Evolutionary conservation across 2,888 invertebrate genomes (phyloP), one percentile per base, ranked within the genome.

Genomic region (Philaethria dido): DNA sequence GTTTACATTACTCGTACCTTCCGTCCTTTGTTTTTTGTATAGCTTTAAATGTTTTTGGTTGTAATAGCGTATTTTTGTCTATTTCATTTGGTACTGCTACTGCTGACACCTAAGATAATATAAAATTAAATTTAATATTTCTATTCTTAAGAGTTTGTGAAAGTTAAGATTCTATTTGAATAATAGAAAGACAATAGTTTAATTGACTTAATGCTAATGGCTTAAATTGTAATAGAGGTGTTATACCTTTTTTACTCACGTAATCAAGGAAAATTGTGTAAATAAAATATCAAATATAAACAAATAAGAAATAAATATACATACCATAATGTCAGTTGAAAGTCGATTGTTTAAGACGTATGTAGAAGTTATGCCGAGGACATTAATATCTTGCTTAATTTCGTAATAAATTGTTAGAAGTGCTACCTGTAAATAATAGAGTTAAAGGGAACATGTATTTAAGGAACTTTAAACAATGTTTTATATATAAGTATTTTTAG

Each of bases 311-410:
- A 93, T 78, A 66, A 47, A 47, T 8, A 52, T 25, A 74, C 80
- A 87, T 61, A 95, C 94, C 81, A 93, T 79, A 57, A 96, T 69
- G 66, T 93, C 89, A 18, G 85, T 85, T 4, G 87, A 73, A 44
- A 95, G 93, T 63, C 94, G 87, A 80, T 96, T 96, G 42, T 94
- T 89, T 18, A 96, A 85, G 13, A 94, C 87, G 77, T 94, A 95
- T 0, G 94, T 94, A 6, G 95, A 94, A 5, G 93, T 92, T 22
- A 96, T 80, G 72, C 94, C 94, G 11, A 96, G 83, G 0, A 96
- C 80, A 73, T 95, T 93, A 76, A 96, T 95, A 25, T 95, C 94
- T 69, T 96, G 94, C 63, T 93, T 91, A 76, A 95, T 92, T 72
- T 92, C 93, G 68, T 96, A 96, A 71, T 91, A 93, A 67, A 97